A percentile compares a stretch with the other conserved stretches of the same genome.
Evolutionary conservation across 2,113 vertebrate genomes (phyloP).

Genomic region (Craseonycteris thonglongyai): DNA sequence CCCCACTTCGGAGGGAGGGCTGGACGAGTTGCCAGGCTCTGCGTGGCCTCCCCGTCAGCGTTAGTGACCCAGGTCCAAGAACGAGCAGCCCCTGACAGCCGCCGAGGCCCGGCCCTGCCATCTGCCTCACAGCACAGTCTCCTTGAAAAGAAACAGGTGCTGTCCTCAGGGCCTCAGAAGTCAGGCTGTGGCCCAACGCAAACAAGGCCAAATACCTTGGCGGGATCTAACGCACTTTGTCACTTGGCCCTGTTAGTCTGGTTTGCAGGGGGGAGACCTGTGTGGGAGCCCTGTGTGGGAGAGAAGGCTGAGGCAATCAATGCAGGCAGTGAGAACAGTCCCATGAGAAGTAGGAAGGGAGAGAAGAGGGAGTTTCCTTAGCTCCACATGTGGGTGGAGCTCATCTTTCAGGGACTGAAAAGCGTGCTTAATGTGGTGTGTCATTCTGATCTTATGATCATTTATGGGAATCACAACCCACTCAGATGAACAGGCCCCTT

Average conservation of each 20-base stretch:
- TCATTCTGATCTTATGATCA: background rate
- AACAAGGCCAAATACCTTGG: background rate
- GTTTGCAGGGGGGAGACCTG: background rate
- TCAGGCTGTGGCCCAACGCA: background rate
- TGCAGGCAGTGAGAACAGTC: background rate
- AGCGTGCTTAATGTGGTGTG: background rate
- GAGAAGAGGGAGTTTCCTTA: background rate
- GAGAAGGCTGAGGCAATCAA: background rate
- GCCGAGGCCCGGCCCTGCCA: background rate
- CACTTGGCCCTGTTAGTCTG: background rate
- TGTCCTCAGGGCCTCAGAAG: background rate
- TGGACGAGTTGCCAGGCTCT: background rate
- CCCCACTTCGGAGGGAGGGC: too few species aligned
- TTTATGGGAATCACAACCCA: background rate
- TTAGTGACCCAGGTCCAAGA: background rate
- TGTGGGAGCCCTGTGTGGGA: background rate
- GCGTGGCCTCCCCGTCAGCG: background rate
- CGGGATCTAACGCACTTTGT: background rate
- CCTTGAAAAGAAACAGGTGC: background rate
- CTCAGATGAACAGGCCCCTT: background rate
- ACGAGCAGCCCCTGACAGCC: background rate
- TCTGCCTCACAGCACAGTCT: background rate
- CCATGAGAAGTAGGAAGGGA: background rate
- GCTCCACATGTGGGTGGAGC: background rate
- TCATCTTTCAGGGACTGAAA: background rate